Percentiles rank a stretch among this genome's conserved stretches.
These are phyloP conservation scores for Torymus texanus DNA, from an alignment of 2,888 invertebrate species.

Conservation along the genomic window DNA sequence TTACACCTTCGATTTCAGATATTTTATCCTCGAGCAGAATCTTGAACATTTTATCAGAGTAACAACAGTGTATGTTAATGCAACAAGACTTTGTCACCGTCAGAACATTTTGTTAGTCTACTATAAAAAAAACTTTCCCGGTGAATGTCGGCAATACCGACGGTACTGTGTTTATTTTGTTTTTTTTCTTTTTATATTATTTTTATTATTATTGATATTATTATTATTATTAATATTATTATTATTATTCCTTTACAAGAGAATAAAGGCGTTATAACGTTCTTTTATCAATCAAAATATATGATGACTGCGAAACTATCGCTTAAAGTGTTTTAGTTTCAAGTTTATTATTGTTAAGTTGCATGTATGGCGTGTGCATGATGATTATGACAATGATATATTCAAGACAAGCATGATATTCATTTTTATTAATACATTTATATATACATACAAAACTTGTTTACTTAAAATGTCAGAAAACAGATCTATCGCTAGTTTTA, in stretches of 20 bases:
- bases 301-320: slow-evolving; percentile 50
- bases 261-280: slow-evolving; percentile 31
- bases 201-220: slow-evolving; percentile 33
- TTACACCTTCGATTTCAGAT: slow-evolving; percentile 25
- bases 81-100: slow-evolving; percentile 41
- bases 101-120: slow-evolving; percentile 38
- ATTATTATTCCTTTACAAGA: slow-evolving; percentile 9
- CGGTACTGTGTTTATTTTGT: slow-evolving; percentile 54
- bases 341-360: slow-evolving; percentile 52
- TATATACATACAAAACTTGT: slow-evolving; percentile 46
- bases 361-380: slow-evolving; percentile 50
- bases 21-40: slow-evolving; percentile 11
- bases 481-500: slow-evolving; percentile 50
- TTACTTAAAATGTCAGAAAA: slow-evolving; percentile 45
- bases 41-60: slow-evolving; percentile 36
- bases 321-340: slow-evolving; percentile 48
- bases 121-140: slow-evolving; percentile 41
- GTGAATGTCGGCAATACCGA: slow-evolving; percentile 34
- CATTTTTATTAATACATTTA: slow-evolving; percentile 44
- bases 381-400: slow-evolving; percentile 26
- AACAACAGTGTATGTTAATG: slow-evolving; percentile 27
- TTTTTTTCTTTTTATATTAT: slow-evolving; percentile 40
- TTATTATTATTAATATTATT: slow-evolving; percentile 25
- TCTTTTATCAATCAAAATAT: slow-evolving; percentile 53
- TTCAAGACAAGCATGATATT: slow-evolving; percentile 9